Evolutionary conservation across 2,888 invertebrate species (phyloP).

Genomic region (Sphinx pinastri): DNA sequence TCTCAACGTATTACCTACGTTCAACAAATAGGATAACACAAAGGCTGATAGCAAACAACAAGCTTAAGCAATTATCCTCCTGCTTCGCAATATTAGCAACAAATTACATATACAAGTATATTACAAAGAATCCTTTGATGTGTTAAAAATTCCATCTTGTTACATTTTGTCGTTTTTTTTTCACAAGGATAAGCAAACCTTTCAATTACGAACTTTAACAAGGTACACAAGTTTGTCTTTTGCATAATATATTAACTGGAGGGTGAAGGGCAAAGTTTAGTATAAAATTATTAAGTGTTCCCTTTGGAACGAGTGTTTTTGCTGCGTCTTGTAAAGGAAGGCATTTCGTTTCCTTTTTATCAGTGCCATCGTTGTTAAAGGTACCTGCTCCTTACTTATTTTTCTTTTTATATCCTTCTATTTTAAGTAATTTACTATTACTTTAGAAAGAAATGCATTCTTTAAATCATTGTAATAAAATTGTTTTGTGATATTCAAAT

Average conservation of each 20-base stretch:
- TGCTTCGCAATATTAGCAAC: conserved; percentile 34
- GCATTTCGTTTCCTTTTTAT: neutral
- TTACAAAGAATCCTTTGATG: conserved; percentile 49
- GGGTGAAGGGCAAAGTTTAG: conserved; percentile 23
- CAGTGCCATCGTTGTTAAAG: neutral
- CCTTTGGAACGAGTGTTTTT: neutral
- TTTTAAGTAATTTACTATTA: too few species aligned
- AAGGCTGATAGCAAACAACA: neutral
- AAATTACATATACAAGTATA: conserved; percentile 43
- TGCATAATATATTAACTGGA: conserved; percentile 18
- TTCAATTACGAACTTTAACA: conserved; percentile 52
- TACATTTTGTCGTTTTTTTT: conserved; percentile 42
- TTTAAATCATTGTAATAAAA: too few species aligned
- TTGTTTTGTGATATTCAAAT: too few species aligned
- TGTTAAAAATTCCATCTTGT: conserved; percentile 45
- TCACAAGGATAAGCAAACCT: conserved; percentile 44
- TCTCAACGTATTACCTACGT: too few species aligned
- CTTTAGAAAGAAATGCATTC: too few species aligned
- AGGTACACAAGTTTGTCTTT: conserved; percentile 37
- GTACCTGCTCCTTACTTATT: neutral
- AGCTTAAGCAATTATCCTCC: neutral
- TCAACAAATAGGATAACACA: too few species aligned
- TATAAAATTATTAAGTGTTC: conserved; percentile 18
- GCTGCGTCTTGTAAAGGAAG: neutral
- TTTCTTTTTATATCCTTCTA: too few species aligned